A percentile compares a stretch with the other conserved stretches of the same genome.
Evolutionary conservation across 1,140 invertebrate genomes (phyloP).

Genomic region (Ostrea denselamellosa): DNA sequence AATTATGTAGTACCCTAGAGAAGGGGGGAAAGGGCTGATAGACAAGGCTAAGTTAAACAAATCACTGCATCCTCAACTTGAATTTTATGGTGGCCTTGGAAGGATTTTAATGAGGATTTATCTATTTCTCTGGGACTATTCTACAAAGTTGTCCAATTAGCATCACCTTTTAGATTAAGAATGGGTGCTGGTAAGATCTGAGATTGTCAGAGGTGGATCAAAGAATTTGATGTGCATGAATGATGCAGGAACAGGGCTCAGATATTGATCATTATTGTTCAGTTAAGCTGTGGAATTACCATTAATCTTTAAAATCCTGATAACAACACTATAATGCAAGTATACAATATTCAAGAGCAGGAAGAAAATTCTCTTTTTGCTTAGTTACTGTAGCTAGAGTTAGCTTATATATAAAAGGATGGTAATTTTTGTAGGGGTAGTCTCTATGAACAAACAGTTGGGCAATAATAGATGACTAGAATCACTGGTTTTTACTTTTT

Average conservation of each 20-base stretch:
- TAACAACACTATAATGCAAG: too few species aligned
- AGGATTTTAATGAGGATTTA: conserved; percentile 26
- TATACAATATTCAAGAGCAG: too few species aligned
- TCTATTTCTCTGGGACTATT: background rate
- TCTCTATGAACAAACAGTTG: too few species aligned
- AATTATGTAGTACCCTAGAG: conserved; percentile 21
- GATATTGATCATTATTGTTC: too few species aligned
- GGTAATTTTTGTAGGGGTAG: too few species aligned
- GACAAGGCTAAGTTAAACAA: background rate
- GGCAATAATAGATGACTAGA: too few species aligned
- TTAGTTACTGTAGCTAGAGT: too few species aligned
- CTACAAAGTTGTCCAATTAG: background rate
- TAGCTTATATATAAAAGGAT: too few species aligned
- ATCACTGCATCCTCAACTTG: background rate
- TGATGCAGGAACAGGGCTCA: background rate
- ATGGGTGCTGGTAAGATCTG: background rate
- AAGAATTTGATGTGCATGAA: background rate
- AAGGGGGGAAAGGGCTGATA: conserved; percentile 1
- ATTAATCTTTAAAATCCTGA: too few species aligned
- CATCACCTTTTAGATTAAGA: background rate
- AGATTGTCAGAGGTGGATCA: background rate
- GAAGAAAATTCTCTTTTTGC: too few species aligned
- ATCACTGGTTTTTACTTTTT: too few species aligned
- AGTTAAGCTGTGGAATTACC: too few species aligned
- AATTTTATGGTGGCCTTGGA: background rate